Percentiles rank a stretch among this genome's conserved stretches.
Evolutionary conservation across 1,140 invertebrate species (phyloP).

Genomic region (Ceratosolen fusciceps): DNA sequence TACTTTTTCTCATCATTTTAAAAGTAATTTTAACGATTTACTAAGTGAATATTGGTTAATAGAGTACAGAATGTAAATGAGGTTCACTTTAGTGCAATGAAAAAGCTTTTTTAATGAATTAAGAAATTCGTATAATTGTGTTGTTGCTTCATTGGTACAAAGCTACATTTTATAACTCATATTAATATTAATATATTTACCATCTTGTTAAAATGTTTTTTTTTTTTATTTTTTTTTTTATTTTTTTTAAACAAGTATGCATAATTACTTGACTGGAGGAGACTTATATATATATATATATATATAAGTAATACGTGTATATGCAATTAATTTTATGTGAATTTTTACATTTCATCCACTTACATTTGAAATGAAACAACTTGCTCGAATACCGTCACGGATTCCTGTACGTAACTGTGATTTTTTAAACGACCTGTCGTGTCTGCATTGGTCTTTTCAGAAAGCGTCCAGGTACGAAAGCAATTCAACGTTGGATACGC

Average conservation of each 20-base stretch:
- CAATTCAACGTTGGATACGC: conserved; percentile 59
- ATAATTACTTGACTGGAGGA: conserved; percentile 3
- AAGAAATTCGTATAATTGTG: conserved; percentile 31
- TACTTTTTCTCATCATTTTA: neutral
- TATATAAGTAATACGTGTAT: conserved; percentile 2
- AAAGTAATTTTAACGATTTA: neutral
- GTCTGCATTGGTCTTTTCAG: conserved; percentile 54
- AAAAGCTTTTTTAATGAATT: conserved; percentile 49
- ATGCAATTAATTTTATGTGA: neutral
- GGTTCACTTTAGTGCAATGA: conserved; percentile 44
- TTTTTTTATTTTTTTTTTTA: no score
- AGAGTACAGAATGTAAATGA: conserved; percentile 11
- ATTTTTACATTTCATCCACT: neutral
- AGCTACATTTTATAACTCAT: conserved; percentile 26
- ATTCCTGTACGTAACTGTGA: neutral
- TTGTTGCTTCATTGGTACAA: conserved; percentile 41
- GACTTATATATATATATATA: no score
- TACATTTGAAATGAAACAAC: neutral
- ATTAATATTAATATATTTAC: conserved; percentile 4
- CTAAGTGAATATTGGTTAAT: neutral
- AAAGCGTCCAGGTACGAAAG: conserved; percentile 65
- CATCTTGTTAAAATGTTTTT: neutral
- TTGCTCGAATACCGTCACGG: no score
- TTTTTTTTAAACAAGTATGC: conserved; percentile 31
- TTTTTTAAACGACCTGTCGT: no score